Conservation (phyloP, 2,113 vertebrate species). For the Phrynosoma platyrhinos region DNA sequence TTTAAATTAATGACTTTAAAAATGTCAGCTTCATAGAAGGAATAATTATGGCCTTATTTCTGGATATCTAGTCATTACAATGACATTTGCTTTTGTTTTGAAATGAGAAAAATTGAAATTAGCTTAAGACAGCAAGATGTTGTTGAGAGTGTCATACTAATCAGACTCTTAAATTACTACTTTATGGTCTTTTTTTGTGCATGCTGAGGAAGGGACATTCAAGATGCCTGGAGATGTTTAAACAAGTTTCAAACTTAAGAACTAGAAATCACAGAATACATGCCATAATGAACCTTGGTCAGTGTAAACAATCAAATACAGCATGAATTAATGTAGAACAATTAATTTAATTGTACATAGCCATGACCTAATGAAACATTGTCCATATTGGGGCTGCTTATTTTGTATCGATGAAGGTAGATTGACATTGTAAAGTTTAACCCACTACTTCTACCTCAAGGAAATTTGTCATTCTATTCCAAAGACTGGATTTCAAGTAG, state of each 20-base stretch:
- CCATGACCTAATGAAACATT: too few species aligned
- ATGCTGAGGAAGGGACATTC: slow-evolving; percentile 60
- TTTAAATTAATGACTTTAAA: slow-evolving; percentile 40
- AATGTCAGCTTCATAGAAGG: slow-evolving; percentile 54
- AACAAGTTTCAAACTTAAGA: slow-evolving; percentile 55
- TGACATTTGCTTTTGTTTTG: slow-evolving; percentile 68
- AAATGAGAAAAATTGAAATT: slow-evolving; percentile 63
- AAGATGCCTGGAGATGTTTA: slow-evolving; percentile 60
- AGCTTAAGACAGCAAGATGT: slow-evolving; percentile 49
- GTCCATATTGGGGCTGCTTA: too few species aligned
- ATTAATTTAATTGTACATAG: neutral
- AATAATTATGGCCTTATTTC: slow-evolving; percentile 65
- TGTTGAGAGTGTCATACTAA: slow-evolving; percentile 46
- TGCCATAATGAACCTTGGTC: neutral
- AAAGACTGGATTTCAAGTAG: too few species aligned
- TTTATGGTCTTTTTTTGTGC: slow-evolving; percentile 60
- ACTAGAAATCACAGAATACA: slow-evolving; percentile 21
- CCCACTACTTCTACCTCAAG: too few species aligned
- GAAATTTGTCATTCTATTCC: too few species aligned
- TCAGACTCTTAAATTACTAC: slow-evolving; percentile 64
- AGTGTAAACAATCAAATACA: neutral
- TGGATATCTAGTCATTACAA: slow-evolving; percentile 54
- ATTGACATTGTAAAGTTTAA: too few species aligned
- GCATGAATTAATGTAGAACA: neutral
- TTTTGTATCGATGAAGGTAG: too few species aligned